Evolutionary conservation across 2,113 vertebrate genomes (phyloP).

Genomic region (Pteropus alecto): DNA sequence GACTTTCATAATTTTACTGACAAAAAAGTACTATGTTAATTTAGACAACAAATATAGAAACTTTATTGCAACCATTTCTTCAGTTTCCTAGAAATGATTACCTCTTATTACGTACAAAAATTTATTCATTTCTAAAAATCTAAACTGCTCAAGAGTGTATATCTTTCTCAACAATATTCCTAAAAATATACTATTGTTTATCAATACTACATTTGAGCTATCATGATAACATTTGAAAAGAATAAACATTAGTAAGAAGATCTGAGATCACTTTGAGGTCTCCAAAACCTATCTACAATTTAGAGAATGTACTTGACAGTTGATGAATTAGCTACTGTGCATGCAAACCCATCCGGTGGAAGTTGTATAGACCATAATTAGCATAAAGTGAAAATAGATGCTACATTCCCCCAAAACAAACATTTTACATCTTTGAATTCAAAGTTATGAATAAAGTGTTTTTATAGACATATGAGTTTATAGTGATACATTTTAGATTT

Average conservation of each 20-base stretch:
- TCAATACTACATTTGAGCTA: background rate
- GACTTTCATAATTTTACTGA: background rate
- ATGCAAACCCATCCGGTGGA: constrained; percentile 54
- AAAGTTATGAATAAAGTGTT: background rate
- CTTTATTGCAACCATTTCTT: background rate
- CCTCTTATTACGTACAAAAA: background rate
- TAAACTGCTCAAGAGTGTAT: background rate
- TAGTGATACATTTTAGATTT: background rate
- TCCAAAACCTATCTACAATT: constrained; percentile 38
- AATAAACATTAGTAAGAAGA: constrained; percentile 1
- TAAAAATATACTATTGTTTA: background rate
- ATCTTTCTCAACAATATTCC: background rate
- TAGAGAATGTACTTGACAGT: constrained; percentile 44
- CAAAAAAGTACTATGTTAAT: background rate
- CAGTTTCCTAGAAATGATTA: background rate
- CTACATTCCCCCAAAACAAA: constrained; percentile 52
- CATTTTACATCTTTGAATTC: constrained; percentile 47
- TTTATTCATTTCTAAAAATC: constrained; percentile 26
- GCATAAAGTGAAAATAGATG: constrained; percentile 71
- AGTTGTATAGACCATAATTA: constrained; percentile 66
- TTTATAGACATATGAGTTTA: background rate
- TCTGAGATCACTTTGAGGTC: background rate
- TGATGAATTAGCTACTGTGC: constrained; percentile 66
- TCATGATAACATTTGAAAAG: background rate
- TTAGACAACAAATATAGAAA: background rate